phyloP scores from a whole-genome alignment of 2,888 invertebrate species.

The Macrosoma leucophasiata region DNA sequence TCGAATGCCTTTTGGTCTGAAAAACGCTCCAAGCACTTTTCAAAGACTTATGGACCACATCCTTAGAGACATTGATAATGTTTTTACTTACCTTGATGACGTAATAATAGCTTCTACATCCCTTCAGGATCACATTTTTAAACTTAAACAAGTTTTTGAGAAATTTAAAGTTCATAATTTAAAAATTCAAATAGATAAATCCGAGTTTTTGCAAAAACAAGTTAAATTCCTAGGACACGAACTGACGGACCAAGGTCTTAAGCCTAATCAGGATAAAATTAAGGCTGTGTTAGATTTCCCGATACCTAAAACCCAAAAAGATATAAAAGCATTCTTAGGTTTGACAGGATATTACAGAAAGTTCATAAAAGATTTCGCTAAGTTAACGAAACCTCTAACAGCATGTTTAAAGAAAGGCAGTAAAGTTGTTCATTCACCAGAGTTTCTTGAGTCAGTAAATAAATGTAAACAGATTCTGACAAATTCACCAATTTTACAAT shows the following conservation, averaged over 20 bases:
- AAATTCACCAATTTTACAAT: slow-evolving; percentile 36
- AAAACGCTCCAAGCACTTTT: slow-evolving; percentile 34
- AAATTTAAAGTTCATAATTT: slow-evolving; percentile 10
- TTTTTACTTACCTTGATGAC: slow-evolving; percentile 17
- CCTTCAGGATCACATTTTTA: slow-evolving; percentile 16
- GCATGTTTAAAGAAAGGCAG: slow-evolving; percentile 26
- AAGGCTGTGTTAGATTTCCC: slow-evolving; percentile 26
- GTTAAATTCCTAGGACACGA: slow-evolving; percentile 13
- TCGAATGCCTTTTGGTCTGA: slow-evolving; percentile 36
- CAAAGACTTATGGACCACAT: slow-evolving; percentile 37
- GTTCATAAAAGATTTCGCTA: slow-evolving; percentile 29
- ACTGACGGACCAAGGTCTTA: slow-evolving; percentile 21
- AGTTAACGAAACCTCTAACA: slow-evolving; percentile 28
- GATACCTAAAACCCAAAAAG: slow-evolving; percentile 25
- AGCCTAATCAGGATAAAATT: slow-evolving; percentile 32
- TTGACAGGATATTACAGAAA: slow-evolving; percentile 28
- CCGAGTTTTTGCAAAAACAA: slow-evolving; percentile 17
- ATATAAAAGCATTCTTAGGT: slow-evolving; percentile 30
- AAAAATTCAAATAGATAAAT: slow-evolving; percentile 16
- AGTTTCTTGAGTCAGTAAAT: slow-evolving; percentile 26
- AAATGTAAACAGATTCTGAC: slow-evolving; percentile 32
- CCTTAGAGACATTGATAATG: slow-evolving; percentile 30
- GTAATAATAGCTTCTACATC: slow-evolving; percentile 11
- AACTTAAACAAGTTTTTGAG: slow-evolving; percentile 14
- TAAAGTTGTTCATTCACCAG: slow-evolving; percentile 14